Conservation (phyloP, 2,113 vertebrate genomes). For the Cyprinodon brontotheroides region DNA sequence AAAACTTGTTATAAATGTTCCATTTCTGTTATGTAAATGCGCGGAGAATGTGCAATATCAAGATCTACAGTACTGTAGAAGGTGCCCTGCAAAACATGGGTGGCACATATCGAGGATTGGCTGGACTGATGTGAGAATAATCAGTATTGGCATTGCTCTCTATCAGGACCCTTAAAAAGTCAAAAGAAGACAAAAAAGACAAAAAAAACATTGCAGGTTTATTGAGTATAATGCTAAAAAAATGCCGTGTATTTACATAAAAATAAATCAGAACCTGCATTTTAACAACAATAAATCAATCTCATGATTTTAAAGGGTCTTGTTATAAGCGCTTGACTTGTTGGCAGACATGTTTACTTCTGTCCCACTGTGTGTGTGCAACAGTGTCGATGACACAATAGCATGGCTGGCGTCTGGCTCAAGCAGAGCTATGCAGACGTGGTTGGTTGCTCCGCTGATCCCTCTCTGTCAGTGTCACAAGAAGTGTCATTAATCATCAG, state of each 20-base stretch:
- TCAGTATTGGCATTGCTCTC: too few species aligned
- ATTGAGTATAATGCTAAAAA: constrained; percentile 55
- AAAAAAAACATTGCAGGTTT: constrained; percentile 49
- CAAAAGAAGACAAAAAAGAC: constrained; percentile 23
- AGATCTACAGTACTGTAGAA: too few species aligned
- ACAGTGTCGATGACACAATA: constrained; percentile 64
- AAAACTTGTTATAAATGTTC: too few species aligned
- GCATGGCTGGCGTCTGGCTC: constrained; percentile 66
- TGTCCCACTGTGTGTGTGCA: constrained; percentile 52
- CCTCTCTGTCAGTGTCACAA: constrained; percentile 71
- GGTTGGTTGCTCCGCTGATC: constrained; percentile 77
- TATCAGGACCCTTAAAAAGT: too few species aligned
- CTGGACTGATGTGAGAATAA: too few species aligned
- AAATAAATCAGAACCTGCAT: constrained; percentile 62
- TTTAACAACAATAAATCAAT: constrained; percentile 57
- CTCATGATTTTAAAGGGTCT: constrained; percentile 29
- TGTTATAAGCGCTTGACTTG: constrained; percentile 45
- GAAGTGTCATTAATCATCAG: constrained; percentile 70
- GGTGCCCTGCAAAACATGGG: too few species aligned
- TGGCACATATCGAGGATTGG: too few species aligned
- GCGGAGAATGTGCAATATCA: too few species aligned
- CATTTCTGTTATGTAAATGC: too few species aligned
- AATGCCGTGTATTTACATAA: constrained; percentile 35
- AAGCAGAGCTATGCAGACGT: constrained; percentile 72
- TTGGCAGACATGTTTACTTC: constrained; percentile 54